These are phyloP conservation scores for Psilopsiagon aymara DNA, from an alignment of 2,113 vertebrate species.

Conservation along the genomic window DNA sequence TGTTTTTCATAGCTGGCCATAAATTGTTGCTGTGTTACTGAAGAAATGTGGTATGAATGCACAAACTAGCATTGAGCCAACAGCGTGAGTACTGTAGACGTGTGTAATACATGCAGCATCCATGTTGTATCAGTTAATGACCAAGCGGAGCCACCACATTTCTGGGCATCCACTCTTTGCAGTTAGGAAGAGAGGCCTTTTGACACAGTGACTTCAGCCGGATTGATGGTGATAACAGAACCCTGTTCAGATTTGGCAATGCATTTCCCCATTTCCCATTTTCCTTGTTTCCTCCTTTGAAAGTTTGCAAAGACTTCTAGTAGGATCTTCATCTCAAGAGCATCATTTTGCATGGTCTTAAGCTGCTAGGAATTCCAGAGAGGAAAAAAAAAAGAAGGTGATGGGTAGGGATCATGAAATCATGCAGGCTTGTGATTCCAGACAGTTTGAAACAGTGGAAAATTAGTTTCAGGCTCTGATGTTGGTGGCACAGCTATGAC, in stretches of 20 bases:
- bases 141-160: fast-evolving
- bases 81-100: fast-evolving
- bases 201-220: no score
- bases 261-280: not conserved
- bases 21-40: not conserved
- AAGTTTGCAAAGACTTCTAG: not conserved
- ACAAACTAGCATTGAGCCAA: not conserved
- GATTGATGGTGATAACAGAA: not conserved
- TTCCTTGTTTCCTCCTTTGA: not conserved
- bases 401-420: not conserved
- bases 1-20: fast-evolving
- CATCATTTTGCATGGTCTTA: not conserved
- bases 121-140: not conserved
- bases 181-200: not conserved
- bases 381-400: fast-evolving
- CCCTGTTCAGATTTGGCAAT: not conserved
- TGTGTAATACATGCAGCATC: not conserved
- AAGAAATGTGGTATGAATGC: not conserved
- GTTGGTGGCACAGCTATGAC: not conserved
- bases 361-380: not conserved
- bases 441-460: not conserved
- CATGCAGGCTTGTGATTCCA: not conserved
- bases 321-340: not conserved
- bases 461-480: not conserved
- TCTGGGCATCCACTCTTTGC: not conserved